phyloP scores from a whole-genome alignment of 2,113 vertebrate genomes.

The human (Homo sapiens) region GRCh38 chr4:15364501-15365000 shows the following conservation, averaged over 20 bases:
- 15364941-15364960: conserved; percentile 27
- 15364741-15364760: not conserved
- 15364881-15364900: not conserved
- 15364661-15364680: not conserved
- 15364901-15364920: not conserved
- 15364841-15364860: not conserved
- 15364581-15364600: not conserved
- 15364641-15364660: not conserved
- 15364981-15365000: not conserved
- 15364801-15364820: not conserved
- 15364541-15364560: not conserved
- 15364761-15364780: not conserved
- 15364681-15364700: not conserved
- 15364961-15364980: not conserved
- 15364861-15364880: not conserved
- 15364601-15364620: not conserved
- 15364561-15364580: not conserved
- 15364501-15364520: not conserved
- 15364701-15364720: not conserved
- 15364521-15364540: not conserved
- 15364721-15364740: not conserved
- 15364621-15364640: not conserved
- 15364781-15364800: not conserved
- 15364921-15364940: not conserved
- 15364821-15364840: not conserved